Base-by-base conservation (phyloP, 1,140 invertebrate genomes). In the Drosophila bifasciata region DNA sequence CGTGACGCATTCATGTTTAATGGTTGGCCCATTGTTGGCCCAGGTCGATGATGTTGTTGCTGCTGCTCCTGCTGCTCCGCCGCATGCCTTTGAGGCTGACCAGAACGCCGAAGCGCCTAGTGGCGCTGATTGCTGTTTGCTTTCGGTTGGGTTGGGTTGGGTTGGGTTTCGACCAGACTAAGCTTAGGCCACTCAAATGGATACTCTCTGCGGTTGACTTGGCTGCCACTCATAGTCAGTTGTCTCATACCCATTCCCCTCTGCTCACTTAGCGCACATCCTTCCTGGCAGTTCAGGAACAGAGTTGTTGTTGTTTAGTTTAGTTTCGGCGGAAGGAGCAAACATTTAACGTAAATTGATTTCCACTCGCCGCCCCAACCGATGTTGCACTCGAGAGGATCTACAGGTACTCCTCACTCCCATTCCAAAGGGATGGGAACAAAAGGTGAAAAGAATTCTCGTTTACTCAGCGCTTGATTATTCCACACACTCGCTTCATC, bases 1-100 rank as follows among this genome's bases (percentile, higher is more conserved):
- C 81, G 81, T 85, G 81, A 77, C 77, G 68, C 81, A 86, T 86
- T 85, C 73, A 69, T 56, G 60, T 60, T 86, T 86, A 80, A 86
- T 86, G 75, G 72, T 13, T 11, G 58, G 41, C 48, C 51, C 72
- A 68, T 67, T 79, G 63, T 77, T 66, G 67, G 64, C 25, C 50
- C 67, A 51, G 23, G 45, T 74, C 43, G 64, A 69, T 71, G 45
- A 32, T n/a, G 8, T 7, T 17, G 11, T 7, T 5, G 32, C 32
- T 50, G 25, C 21, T 51, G 62, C 41, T 58, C n/a, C 23, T 67
- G 28, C 40, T 71, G 36, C 44, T 73, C 58, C 46, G 49, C 40
- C 19, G 48, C 64, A 78, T 39, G 73, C 55, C 73, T 48, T 69
- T 44, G 32, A 36, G 16, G 50, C 21, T 69, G 51, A 52, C 50